A percentile compares a stretch with the other conserved stretches of the same genome.
These are phyloP conservation scores for Lathamus discolor DNA, from an alignment of 2,113 vertebrate species.

Conservation along the genomic window DNA sequence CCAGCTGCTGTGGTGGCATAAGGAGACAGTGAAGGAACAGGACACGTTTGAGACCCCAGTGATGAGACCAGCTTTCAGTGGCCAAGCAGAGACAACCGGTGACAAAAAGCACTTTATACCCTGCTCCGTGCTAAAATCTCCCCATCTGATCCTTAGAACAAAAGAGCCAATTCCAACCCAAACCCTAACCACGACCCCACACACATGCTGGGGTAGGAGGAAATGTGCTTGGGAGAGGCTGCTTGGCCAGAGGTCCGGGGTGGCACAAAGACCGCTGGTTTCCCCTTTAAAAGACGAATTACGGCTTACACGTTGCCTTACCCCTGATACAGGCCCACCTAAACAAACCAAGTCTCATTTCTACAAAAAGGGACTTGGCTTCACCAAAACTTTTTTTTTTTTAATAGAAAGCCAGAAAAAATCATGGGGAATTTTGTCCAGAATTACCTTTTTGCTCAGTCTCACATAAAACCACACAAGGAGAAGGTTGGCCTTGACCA, in stretches of 20 bases:
- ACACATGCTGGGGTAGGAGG: accelerated
- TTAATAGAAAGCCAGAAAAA: background rate
- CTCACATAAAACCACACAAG: background rate
- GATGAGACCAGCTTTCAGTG: background rate
- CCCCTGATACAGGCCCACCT: background rate
- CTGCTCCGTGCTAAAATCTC: background rate
- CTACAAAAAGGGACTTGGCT: background rate
- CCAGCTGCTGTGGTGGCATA: background rate
- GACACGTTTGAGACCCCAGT: background rate
- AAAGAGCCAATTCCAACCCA: background rate
- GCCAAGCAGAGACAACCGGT: accelerated
- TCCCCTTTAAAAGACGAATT: background rate
- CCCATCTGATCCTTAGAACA: background rate
- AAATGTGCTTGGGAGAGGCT: background rate
- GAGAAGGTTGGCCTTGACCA: background rate
- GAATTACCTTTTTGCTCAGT: background rate
- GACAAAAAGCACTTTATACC: background rate
- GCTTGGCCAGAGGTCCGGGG: accelerated
- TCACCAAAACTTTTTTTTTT: background rate
- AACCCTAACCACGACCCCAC: accelerated
- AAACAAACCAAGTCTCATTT: background rate
- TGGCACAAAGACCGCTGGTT: background rate
- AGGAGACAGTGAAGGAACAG: background rate
- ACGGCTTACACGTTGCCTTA: background rate
- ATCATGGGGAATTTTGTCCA: background rate